These are phyloP conservation scores for Botia kubotai DNA, from an alignment of 2,797 vertebrate species.

Conservation along the genomic window DNA sequence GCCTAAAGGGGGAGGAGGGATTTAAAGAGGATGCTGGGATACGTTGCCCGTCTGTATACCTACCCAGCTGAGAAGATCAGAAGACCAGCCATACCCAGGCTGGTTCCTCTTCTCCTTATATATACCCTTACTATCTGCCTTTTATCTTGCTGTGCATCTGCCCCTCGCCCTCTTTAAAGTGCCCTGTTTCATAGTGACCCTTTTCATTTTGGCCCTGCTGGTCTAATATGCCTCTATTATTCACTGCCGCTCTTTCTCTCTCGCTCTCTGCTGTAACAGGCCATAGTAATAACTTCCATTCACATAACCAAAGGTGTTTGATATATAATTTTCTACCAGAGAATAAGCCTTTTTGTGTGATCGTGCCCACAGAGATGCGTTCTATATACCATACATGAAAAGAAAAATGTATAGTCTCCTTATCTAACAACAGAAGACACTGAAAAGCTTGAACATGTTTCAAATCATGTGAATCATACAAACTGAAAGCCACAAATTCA, in stretches of 20 bases:
- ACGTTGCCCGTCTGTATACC: slow-evolving; percentile 66
- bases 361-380: slow-evolving; percentile 25
- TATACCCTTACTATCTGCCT: slow-evolving; percentile 34
- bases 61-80: slow-evolving; percentile 40
- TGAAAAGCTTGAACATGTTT: slow-evolving; percentile 9
- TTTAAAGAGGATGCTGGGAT: slow-evolving; percentile 38
- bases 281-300: slow-evolving; percentile 51
- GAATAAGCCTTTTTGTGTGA: slow-evolving; percentile 50
- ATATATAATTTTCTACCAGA: slow-evolving; percentile 42
- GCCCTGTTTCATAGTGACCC: neutral
- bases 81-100: slow-evolving; percentile 42
- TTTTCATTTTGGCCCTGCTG: neutral
- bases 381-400: neutral
- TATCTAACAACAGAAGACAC: neutral
- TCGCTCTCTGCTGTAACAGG: slow-evolving; percentile 20
- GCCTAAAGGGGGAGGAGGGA: neutral
- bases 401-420: slow-evolving; percentile 1
- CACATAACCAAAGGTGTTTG: slow-evolving; percentile 52
- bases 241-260: slow-evolving; percentile 9
- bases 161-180: slow-evolving; percentile 25
- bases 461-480: neutral
- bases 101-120: slow-evolving; percentile 29
- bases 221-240: slow-evolving; percentile 35
- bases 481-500: neutral
- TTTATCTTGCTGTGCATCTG: slow-evolving; percentile 36